phyloP scores from a whole-genome alignment of 2,113 vertebrate species.

The Dicrurus megarhynchus region DNA sequence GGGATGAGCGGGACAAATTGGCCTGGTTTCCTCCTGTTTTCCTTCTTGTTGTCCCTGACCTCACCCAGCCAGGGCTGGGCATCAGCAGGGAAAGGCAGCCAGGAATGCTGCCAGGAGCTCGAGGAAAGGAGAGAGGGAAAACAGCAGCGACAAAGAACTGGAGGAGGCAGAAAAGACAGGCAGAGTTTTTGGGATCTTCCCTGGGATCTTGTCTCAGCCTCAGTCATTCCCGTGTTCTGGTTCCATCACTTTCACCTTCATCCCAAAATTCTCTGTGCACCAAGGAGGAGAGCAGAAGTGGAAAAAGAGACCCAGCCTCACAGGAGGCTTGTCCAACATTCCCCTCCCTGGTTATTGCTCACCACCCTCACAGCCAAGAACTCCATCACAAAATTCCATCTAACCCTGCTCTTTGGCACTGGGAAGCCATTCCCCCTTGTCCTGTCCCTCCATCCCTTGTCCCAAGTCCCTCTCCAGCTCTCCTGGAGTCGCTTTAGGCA shows the following conservation, averaged over 20 bases:
- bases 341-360: not conserved
- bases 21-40: not conserved
- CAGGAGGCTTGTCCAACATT: not conserved
- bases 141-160: not conserved
- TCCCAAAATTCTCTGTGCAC: not conserved
- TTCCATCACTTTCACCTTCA: not conserved
- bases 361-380: accelerated
- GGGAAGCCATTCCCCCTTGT: not conserved
- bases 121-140: not conserved
- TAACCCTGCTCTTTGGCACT: accelerated
- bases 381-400: not conserved
- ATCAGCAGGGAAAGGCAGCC: not conserved
- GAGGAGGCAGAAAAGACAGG: not conserved
- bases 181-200: not conserved
- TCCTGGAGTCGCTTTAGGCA: not conserved
- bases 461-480: not conserved
- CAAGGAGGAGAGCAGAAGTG: not conserved
- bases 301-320: not conserved
- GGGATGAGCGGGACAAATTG: not conserved
- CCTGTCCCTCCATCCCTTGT: not conserved
- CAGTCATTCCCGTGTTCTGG: accelerated
- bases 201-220: not conserved
- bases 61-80: not conserved
- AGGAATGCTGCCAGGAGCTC: not conserved
- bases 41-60: not conserved